Evolutionary conservation across 2,888 invertebrate species (phyloP).

Genomic region (Plebejus anna): DNA sequence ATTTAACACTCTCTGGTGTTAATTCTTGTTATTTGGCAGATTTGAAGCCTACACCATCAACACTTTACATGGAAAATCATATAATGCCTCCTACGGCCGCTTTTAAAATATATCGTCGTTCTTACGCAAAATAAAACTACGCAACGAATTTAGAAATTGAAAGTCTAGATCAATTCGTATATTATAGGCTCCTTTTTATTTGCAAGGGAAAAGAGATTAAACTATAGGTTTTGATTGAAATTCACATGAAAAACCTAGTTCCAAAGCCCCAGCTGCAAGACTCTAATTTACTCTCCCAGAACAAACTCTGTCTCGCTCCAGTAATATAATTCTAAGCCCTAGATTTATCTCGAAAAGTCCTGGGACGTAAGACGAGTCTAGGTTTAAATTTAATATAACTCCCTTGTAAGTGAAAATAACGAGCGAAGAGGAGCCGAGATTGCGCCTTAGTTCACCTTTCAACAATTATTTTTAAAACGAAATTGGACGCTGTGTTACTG

Average conservation of each 20-base stretch:
- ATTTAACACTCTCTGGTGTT: no score
- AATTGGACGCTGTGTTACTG: constrained; percentile 13
- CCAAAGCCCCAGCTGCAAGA: not conserved
- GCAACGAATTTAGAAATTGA: no score
- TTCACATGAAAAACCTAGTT: not conserved
- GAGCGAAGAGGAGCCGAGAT: constrained; percentile 21
- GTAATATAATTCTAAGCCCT: constrained; percentile 7
- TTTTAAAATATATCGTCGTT: no score
- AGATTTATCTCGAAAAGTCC: constrained; percentile 7
- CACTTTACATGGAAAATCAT: no score
- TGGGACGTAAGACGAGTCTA: constrained; percentile 24
- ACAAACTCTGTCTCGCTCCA: constrained; percentile 6
- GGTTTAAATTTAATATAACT: constrained; percentile 31
- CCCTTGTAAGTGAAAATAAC: constrained; percentile 29
- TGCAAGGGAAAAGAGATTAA: not conserved
- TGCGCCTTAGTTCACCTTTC: constrained; percentile 8
- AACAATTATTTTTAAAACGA: constrained; percentile 13
- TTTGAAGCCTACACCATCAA: no score
- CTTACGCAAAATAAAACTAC: no score
- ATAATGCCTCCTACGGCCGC: no score
- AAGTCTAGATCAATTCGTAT: no score
- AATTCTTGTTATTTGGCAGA: no score
- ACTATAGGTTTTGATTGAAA: not conserved
- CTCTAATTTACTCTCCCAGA: constrained; percentile 1
- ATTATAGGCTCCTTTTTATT: no score